Conservation (phyloP, 2,888 invertebrate genomes). For the Noctuana brunneofusca region DNA sequence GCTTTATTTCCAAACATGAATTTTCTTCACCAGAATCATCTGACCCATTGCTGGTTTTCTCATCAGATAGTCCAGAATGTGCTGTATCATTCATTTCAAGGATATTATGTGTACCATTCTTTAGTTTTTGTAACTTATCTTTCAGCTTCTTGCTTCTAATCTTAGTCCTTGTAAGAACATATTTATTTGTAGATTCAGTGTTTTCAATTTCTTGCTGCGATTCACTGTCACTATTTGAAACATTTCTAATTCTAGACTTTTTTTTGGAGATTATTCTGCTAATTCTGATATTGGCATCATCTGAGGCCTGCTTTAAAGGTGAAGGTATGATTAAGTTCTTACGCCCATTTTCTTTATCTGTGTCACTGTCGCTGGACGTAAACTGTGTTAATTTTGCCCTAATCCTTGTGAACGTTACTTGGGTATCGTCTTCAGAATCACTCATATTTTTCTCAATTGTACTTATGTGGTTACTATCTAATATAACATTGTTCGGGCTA, state of each 20-base stretch:
- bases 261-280: slow-evolving; percentile 1
- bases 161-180: slow-evolving; percentile 57
- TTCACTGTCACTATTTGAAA: slow-evolving; percentile 34
- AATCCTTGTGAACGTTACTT: not conserved
- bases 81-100: slow-evolving; percentile 44
- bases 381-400: not conserved
- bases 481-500: not conserved
- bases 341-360: not conserved
- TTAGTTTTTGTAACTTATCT: slow-evolving; percentile 63
- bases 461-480: not conserved
- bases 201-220: slow-evolving; percentile 4
- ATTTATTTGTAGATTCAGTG: slow-evolving; percentile 40
- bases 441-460: not conserved
- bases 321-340: not conserved
- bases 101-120: slow-evolving; percentile 43
- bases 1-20: slow-evolving; percentile 19
- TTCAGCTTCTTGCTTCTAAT: slow-evolving; percentile 61
- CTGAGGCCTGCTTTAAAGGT: not conserved
- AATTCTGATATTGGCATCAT: not conserved
- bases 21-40: slow-evolving; percentile 34
- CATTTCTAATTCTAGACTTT: slow-evolving; percentile 32
- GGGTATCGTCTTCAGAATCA: not conserved
- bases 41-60: slow-evolving; percentile 27
- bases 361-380: slow-evolving; percentile 54
- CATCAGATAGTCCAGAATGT: slow-evolving; percentile 43